Base-by-base conservation (phyloP, 1,140 invertebrate genomes). In the Sipha flava region DNA sequence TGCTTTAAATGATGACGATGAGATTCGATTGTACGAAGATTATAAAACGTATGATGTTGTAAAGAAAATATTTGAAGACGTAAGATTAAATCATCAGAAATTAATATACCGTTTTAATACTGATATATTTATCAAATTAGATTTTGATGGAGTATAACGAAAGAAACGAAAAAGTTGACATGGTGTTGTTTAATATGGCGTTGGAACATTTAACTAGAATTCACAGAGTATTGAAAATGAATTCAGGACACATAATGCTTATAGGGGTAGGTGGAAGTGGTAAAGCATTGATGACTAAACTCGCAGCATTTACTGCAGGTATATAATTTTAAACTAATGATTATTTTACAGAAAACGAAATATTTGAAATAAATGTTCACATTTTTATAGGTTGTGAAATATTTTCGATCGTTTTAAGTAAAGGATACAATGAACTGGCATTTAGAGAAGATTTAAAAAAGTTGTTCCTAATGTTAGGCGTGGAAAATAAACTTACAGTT, bases 121-220 rank as follows among this genome's bases (percentile, higher is more conserved):
- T 34, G 47, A 23, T 47, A 18, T 14, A 57, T 26, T 31, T 79
- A 31, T n/a, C 54, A 21, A 18, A n/a, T 37, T 34, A 94, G 91
- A 94, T 97, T 81, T 85, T 96, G 31, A 92, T 93, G 82, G 92
- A 95, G 82, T 96, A 94, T 84, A 94, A 94, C 83, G 92, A 94
- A 73, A 88, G 87, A 59, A 84, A 81, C 21, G 47, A 79, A 9
- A 90, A 91, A 83, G 88, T 96, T 86, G 90, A 90, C 18, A 88
- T 97, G 77, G 93, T 97, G 0, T 86, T 97, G 3, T 97, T 97
- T 84, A 92, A 96, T 83, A 94, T 96, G 85, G 95, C 93, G 40
- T 85, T 97, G 37, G 93, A 96, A 82, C 94, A 97, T 85, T 84
- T 96, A 81, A 95, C 93, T 0, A 88, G 95, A 64, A 89, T 95